phyloP scores from a whole-genome alignment of 2,888 invertebrate species.

The Catocala sponsa region DNA sequence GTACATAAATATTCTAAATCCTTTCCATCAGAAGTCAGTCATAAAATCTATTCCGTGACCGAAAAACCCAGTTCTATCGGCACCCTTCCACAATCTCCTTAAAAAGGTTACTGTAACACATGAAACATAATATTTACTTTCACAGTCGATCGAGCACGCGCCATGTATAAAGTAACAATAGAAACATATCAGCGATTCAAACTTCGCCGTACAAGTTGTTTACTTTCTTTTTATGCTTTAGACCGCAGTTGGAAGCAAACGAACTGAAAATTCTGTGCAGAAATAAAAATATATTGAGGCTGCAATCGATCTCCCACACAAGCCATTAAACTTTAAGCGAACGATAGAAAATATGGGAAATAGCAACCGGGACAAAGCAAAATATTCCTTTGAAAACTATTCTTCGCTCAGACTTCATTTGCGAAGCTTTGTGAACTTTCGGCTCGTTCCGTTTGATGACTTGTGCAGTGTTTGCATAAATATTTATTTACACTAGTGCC shows the following conservation, averaged over 20 bases:
- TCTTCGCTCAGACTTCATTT: slow-evolving; percentile 66
- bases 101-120: slow-evolving; percentile 40
- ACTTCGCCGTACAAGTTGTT: slow-evolving; percentile 51
- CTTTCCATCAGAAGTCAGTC: slow-evolving; percentile 17
- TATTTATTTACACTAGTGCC: slow-evolving; percentile 48
- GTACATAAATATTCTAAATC: slow-evolving; percentile 1
- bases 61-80: slow-evolving; percentile 29
- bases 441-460: slow-evolving; percentile 53
- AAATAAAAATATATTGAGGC: slow-evolving; percentile 80
- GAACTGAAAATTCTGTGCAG: slow-evolving; percentile 72
- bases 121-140: slow-evolving; percentile 50
- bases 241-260: slow-evolving; percentile 59
- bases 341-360: slow-evolving; percentile 74
- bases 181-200: slow-evolving; percentile 50
- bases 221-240: slow-evolving; percentile 53
- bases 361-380: slow-evolving; percentile 71
- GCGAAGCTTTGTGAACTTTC: slow-evolving; percentile 60
- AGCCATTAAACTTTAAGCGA: slow-evolving; percentile 79
- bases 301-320: slow-evolving; percentile 73
- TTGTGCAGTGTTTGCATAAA: slow-evolving; percentile 49
- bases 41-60: slow-evolving; percentile 16
- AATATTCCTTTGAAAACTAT: slow-evolving; percentile 76
- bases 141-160: slow-evolving; percentile 49
- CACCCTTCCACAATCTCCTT: slow-evolving; percentile 37
- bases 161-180: slow-evolving; percentile 55